Conservation (phyloP, 2,888 invertebrate species). For the Dichetophora obliterata region DNA sequence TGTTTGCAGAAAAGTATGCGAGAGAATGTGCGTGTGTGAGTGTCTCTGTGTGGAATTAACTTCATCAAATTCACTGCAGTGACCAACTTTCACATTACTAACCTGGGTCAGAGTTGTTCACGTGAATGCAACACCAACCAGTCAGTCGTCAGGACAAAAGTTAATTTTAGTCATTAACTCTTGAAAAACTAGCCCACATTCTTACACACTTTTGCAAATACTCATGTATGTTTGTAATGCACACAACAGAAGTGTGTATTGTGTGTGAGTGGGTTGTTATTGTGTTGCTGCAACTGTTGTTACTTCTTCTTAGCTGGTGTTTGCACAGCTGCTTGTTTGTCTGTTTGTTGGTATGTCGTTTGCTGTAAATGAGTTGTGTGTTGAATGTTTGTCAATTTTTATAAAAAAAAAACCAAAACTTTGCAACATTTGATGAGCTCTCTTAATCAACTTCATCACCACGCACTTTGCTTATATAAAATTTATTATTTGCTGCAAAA, state of each 20-base stretch:
- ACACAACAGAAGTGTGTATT: slow-evolving; percentile 12
- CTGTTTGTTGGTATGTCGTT: neutral
- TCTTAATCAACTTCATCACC: neutral
- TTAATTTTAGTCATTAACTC: slow-evolving; percentile 19
- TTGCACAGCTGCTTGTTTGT: slow-evolving; percentile 11
- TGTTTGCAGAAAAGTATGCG: neutral
- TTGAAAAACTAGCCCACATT: slow-evolving; percentile 48
- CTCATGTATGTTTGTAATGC: neutral
- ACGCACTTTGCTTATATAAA: neutral
- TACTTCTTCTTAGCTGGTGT: neutral
- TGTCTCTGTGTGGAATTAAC: slow-evolving; percentile 34
- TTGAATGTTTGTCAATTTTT: neutral
- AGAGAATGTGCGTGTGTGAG: slow-evolving; percentile 20
- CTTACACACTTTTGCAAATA: slow-evolving; percentile 43
- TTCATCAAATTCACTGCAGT: neutral
- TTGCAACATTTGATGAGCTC: slow-evolving; percentile 1
- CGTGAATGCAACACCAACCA: slow-evolving; percentile 5
- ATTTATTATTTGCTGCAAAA: slow-evolving; percentile 14
- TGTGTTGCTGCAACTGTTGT: neutral
- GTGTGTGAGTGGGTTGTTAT: neutral
- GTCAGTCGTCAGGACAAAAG: slow-evolving; percentile 8
- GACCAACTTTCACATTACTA: neutral
- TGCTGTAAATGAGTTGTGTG: neutral
- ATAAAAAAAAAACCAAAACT: neutral
- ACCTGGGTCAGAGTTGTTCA: neutral